Percentiles rank a stretch among this genome's conserved stretches.
These are phyloP conservation scores for Alligator sinensis DNA, from an alignment of 2,113 vertebrate genomes.

Conservation along the genomic window DNA sequence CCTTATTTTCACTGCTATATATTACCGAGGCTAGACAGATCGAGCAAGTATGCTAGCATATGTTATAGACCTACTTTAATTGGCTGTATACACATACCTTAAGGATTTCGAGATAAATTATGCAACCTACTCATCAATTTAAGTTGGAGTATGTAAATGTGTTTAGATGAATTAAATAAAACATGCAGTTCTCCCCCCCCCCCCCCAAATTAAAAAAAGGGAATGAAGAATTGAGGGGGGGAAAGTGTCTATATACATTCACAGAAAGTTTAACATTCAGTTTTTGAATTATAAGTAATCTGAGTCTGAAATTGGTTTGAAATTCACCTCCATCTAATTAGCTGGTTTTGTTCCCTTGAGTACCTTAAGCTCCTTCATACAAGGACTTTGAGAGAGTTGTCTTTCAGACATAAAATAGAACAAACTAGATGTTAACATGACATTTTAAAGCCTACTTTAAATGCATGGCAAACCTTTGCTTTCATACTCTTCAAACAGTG, in stretches of 20 bases:
- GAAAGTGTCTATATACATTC: not conserved
- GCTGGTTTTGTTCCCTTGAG: conserved; percentile 20
- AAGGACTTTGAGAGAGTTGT: conserved; percentile 8
- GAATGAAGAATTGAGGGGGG: not conserved
- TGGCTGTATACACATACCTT: not conserved
- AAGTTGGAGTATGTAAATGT: not conserved
- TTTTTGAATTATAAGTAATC: conserved; percentile 30
- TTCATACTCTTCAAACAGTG: conserved; percentile 17
- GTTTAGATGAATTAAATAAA: conserved; percentile 12
- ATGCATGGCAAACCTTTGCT: conserved; percentile 2
- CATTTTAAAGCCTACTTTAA: not conserved
- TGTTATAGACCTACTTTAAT: not conserved
- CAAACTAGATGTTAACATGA: conserved; percentile 19
- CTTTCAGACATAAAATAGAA: conserved; percentile 5
- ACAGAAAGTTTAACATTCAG: conserved; percentile 24
- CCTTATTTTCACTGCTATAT: no score
- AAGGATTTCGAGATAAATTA: not conserved
- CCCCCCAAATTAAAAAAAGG: not conserved
- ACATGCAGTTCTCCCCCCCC: not conserved
- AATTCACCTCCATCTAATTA: conserved; percentile 33
- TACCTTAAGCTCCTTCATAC: conserved; percentile 35
- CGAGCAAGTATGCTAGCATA: no score
- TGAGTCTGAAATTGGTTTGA: conserved; percentile 28
- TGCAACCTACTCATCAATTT: not conserved
- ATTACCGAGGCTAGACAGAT: no score